A percentile compares a stretch with the other conserved stretches of the same genome.
Conservation (phyloP, 2,888 invertebrate genomes). For the Apoda limacodes region DNA sequence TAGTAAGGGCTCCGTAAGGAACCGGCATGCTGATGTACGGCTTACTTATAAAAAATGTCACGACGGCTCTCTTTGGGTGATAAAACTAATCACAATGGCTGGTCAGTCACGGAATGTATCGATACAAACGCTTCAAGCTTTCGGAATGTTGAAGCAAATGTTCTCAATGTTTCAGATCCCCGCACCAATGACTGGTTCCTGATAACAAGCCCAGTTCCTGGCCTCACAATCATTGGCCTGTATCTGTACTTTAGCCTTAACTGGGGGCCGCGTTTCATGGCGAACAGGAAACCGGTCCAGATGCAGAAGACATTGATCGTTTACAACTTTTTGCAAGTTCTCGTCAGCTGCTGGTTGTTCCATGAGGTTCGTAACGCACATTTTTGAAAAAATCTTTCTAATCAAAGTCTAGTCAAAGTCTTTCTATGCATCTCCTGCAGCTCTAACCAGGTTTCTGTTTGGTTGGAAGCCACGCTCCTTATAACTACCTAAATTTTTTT, state of each 20-base stretch:
- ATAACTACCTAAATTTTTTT: no score
- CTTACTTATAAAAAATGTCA: no score
- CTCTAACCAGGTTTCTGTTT: no score
- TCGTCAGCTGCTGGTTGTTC: constrained; percentile 85
- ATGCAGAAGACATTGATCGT: constrained; percentile 81
- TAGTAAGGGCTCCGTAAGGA: no score
- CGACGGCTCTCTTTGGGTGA: no score
- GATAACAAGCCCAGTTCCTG: constrained; percentile 77
- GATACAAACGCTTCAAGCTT: not conserved
- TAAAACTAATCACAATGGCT: no score
- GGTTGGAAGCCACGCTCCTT: no score
- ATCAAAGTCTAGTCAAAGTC: no score
- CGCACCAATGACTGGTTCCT: constrained; percentile 81
- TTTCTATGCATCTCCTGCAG: no score
- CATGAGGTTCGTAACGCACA: constrained; percentile 75
- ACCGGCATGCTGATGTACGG: no score
- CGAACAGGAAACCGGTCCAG: constrained; percentile 85
- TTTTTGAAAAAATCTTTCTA: no score
- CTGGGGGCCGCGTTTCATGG: constrained; percentile 91
- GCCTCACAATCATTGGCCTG: constrained; percentile 72
- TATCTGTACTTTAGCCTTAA: constrained; percentile 80
- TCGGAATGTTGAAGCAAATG: not conserved
- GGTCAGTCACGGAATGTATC: no score
- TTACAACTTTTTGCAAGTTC: constrained; percentile 91
- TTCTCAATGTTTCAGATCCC: constrained; percentile 63